phyloP scores from a whole-genome alignment of 1,140 invertebrate species.

The Euschistus heros region DNA sequence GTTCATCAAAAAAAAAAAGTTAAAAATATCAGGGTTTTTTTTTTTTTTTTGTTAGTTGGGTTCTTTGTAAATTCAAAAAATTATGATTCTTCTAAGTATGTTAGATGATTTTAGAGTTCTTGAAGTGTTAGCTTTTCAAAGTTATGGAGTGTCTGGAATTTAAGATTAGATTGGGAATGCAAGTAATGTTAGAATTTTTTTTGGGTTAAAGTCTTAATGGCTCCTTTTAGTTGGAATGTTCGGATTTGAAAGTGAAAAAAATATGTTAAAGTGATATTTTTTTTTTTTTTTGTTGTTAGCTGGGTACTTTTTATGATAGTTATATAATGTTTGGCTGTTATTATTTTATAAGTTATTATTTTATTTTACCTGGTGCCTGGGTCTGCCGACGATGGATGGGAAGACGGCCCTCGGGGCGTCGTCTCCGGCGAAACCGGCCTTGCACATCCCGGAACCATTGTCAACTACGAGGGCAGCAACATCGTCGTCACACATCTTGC shows the following conservation, averaged over 20 bases:
- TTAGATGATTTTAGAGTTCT: too few relatives aligned
- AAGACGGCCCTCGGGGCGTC: constrained; percentile 81
- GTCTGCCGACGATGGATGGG: constrained; percentile 74
- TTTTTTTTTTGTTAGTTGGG: too few relatives aligned
- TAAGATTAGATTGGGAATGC: too few relatives aligned
- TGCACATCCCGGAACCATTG: constrained; percentile 85
- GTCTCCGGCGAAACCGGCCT: constrained; percentile 83
- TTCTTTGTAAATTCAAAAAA: too few relatives aligned
- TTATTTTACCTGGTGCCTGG: constrained; percentile 56
- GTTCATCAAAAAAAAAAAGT: too few relatives aligned
- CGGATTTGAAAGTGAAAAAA: too few relatives aligned
- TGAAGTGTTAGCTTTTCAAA: too few relatives aligned
- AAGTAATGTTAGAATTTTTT: not conserved
- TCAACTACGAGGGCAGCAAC: constrained; percentile 78
- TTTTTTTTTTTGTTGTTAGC: not conserved
- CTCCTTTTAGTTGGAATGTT: too few relatives aligned
- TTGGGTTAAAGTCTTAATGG: not conserved
- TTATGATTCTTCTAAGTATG: too few relatives aligned
- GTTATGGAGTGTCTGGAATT: too few relatives aligned
- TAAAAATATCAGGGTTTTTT: too few relatives aligned
- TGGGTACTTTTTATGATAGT: not conserved
- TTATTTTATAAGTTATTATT: not conserved
- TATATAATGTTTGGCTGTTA: not conserved
- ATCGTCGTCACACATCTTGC: constrained; percentile 80
- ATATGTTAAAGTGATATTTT: not conserved